These are phyloP conservation scores for Athalia rosae DNA, from an alignment of 2,888 invertebrate species.

Conservation along the genomic window DNA sequence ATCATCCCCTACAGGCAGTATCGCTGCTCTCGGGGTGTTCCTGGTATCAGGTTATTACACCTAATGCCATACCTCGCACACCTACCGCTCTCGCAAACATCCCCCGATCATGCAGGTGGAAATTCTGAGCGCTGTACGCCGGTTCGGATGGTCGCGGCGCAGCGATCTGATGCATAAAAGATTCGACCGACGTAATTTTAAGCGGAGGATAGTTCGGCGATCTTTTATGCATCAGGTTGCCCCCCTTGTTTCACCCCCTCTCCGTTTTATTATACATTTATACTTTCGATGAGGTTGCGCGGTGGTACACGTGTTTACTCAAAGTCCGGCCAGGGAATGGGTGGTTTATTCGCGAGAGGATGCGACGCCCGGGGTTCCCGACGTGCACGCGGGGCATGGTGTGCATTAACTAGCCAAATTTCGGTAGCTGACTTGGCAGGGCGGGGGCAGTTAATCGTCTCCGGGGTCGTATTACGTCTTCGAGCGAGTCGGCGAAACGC, in stretches of 20 bases:
- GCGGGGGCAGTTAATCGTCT: slow-evolving; percentile 14
- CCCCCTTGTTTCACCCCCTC: not conserved
- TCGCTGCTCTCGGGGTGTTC: no score
- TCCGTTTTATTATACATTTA: not conserved
- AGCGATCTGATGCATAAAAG: slow-evolving; percentile 39
- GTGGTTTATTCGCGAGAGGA: no score
- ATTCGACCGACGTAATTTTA: slow-evolving; percentile 31
- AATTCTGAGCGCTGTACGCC: no score
- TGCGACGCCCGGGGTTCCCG: no score
- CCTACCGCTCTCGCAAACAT: not conserved
- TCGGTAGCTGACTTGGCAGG: slow-evolving; percentile 9
- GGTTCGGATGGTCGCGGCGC: not conserved
- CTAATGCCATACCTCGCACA: not conserved
- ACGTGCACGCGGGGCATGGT: no score
- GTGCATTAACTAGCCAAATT: slow-evolving; percentile 12
- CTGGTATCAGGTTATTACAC: no score
- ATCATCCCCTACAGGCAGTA: no score
- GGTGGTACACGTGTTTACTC: not conserved
- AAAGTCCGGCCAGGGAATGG: no score
- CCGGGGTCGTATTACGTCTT: slow-evolving; percentile 12
- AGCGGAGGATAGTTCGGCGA: slow-evolving; percentile 14
- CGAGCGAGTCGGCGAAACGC: slow-evolving; percentile 24
- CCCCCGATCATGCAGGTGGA: no score
- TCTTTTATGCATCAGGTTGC: slow-evolving; percentile 35
- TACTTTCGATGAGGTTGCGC: not conserved